Evolutionary conservation across 2,888 invertebrate species (phyloP).

Genomic region (Amblyjoppa proteus): DNA sequence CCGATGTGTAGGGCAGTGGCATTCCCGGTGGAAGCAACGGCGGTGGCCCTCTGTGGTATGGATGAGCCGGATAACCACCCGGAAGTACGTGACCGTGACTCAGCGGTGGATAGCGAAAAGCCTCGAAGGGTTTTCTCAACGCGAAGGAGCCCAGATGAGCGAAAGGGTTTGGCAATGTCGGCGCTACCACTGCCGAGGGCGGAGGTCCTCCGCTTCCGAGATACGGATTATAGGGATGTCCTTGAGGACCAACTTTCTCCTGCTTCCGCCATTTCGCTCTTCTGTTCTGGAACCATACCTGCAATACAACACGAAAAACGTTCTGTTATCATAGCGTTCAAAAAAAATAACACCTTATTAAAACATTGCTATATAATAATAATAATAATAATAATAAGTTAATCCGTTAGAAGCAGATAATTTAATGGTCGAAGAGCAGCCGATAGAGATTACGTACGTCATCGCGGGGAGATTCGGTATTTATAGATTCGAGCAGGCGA

Average conservation of each 20-base stretch:
- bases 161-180: conserved; percentile 93
- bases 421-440: neutral
- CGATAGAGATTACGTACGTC: conserved; percentile 1
- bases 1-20: conserved; percentile 82
- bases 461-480: neutral
- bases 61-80: conserved; percentile 87
- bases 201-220: conserved; percentile 88
- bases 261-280: conserved; percentile 97
- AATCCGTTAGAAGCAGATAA: neutral
- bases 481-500: conserved; percentile 36
- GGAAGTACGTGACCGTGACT: conserved; percentile 86
- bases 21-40: conserved; percentile 88
- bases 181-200: conserved; percentile 89
- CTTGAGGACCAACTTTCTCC: conserved; percentile 96
- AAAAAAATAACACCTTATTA: neutral
- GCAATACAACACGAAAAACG: conserved; percentile 82
- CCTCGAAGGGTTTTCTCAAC: conserved; percentile 87
- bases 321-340: conserved; percentile 19
- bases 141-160: conserved; percentile 90
- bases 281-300: conserved; percentile 98
- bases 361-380: neutral
- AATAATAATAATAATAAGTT: neutral
- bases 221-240: conserved; percentile 95
- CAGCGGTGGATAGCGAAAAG: conserved; percentile 90
- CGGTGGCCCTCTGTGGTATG: conserved; percentile 88